These are phyloP conservation scores for Bolborhynchus lineola DNA, from an alignment of 2,113 vertebrate genomes.

Conservation along the genomic window DNA sequence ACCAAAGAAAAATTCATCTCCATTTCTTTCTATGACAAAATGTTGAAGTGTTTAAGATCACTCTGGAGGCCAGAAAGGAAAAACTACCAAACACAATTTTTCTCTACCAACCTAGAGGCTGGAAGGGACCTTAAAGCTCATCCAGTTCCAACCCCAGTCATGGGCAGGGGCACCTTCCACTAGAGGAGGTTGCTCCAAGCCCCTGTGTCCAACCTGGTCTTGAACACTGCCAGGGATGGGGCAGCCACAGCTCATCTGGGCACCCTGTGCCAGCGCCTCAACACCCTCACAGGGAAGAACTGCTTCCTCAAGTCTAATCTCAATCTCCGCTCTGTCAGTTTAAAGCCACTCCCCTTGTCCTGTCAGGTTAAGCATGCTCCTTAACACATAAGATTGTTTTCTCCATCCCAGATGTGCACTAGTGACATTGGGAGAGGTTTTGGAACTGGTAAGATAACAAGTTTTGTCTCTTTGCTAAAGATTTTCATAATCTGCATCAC, in stretches of 20 bases:
- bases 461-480: not conserved
- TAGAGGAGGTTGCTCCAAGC: not conserved
- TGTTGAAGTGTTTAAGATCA: not conserved
- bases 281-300: not conserved
- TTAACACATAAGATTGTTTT: not conserved
- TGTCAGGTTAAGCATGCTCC: not conserved
- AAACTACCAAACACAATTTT: not conserved
- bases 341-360: not conserved
- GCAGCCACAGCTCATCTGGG: not conserved
- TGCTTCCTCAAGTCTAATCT: not conserved
- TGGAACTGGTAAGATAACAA: not conserved
- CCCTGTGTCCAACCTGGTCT: not conserved
- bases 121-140: not conserved
- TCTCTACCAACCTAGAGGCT: not conserved
- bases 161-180: not conserved
- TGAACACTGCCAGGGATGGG: not conserved
- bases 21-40: not conserved
- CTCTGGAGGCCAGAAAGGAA: not conserved
- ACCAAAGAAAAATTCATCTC: not conserved
- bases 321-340: not conserved
- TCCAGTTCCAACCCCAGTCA: not conserved
- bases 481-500: not conserved
- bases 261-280: not conserved
- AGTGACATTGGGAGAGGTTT: not conserved
- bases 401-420: not conserved